These are phyloP conservation scores for Pseudopipra pipra DNA, from an alignment of 2,113 vertebrate genomes.

Conservation along the genomic window DNA sequence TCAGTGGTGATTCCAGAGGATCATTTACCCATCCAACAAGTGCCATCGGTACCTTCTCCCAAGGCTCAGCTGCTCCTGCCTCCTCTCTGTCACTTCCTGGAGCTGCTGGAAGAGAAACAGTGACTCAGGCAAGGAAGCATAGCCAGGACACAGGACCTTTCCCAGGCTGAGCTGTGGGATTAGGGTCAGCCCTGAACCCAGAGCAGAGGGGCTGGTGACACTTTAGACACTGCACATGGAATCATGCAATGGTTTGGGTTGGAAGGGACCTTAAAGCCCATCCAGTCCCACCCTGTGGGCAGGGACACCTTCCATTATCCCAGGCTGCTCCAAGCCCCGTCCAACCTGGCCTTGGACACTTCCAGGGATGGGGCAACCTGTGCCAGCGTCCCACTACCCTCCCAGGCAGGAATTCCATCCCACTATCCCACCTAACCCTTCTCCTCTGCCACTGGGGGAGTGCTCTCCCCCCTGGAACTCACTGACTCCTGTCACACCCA, in stretches of 20 bases:
- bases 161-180: too few species aligned
- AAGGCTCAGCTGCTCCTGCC: neutral
- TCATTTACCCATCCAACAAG: neutral
- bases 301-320: rapidly evolving
- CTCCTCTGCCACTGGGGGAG: neutral
- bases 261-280: neutral
- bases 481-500: neutral
- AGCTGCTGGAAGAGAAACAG: neutral
- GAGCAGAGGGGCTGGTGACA: neutral
- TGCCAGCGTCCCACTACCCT: neutral
- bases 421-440: rapidly evolving
- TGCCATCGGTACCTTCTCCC: neutral
- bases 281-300: rapidly evolving
- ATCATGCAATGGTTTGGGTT: neutral
- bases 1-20: rapidly evolving
- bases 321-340: neutral
- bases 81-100: neutral
- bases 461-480: neutral
- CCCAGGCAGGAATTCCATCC: rapidly evolving
- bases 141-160: too few species aligned
- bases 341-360: rapidly evolving
- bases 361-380: neutral
- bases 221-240: rapidly evolving
- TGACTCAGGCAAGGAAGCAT: rapidly evolving
- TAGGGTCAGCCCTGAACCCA: neutral